Conservation (phyloP, 1,140 invertebrate genomes). For the Zaprionus lachaisei region DNA sequence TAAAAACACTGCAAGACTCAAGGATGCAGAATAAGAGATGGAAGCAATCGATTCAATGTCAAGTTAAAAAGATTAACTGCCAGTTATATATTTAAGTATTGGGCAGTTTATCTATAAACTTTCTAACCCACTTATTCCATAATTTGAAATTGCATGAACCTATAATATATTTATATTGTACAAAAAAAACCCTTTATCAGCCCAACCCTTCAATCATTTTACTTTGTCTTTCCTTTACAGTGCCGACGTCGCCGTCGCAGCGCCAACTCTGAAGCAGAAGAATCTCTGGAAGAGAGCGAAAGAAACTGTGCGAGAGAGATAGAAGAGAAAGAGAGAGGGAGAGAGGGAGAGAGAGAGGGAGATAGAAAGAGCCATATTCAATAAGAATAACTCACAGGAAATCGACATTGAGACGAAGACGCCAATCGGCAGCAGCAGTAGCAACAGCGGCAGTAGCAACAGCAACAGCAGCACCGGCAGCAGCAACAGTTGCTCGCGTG, state of each 20-base stretch:
- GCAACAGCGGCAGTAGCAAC: background rate
- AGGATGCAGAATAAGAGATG: too few relatives aligned
- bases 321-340: background rate
- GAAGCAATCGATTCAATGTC: too few relatives aligned
- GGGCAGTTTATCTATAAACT: too few relatives aligned
- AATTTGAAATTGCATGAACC: too few relatives aligned
- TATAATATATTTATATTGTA: too few relatives aligned
- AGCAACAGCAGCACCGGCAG: background rate
- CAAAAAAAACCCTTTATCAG: background rate
- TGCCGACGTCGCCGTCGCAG: constrained; percentile 14
- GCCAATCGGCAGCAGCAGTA: too few relatives aligned
- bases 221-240: constrained; percentile 18
- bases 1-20: too few relatives aligned
- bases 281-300: background rate
- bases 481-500: constrained; percentile 1
- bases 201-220: background rate
- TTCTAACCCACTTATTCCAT: too few relatives aligned
- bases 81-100: too few relatives aligned
- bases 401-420: background rate
- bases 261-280: constrained; percentile 9
- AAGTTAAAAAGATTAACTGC: too few relatives aligned
- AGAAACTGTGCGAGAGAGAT: background rate
- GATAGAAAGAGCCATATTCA: background rate
- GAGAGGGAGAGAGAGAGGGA: background rate
- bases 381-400: background rate